Percentiles rank a stretch among this genome's conserved stretches.
Evolutionary conservation across 2,888 invertebrate species (phyloP).

Genomic region (Mycogona germanica): DNA sequence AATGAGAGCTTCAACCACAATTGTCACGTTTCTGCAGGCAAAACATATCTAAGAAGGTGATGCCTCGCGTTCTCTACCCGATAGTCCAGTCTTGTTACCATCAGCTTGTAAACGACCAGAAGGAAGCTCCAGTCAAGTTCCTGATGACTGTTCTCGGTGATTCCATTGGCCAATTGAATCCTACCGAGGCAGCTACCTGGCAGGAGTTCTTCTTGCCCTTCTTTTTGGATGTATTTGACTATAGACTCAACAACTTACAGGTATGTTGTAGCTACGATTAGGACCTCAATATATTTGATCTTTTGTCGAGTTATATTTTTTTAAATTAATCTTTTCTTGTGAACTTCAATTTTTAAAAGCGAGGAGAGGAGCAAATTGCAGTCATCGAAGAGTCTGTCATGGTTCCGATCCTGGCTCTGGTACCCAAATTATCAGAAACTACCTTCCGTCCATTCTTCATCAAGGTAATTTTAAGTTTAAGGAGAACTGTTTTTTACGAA

Average conservation of each 20-base stretch:
- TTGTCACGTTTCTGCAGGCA: conserved; percentile 26
- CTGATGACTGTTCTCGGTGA: conserved; percentile 65
- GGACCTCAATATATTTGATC: not conserved
- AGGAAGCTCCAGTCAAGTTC: conserved; percentile 42
- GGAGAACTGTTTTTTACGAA: too few relatives aligned
- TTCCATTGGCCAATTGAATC: conserved; percentile 49
- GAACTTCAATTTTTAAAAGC: not conserved
- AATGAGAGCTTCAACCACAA: not conserved
- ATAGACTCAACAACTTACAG: conserved; percentile 24
- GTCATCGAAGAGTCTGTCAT: conserved; percentile 60
- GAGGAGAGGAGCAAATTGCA: conserved; percentile 38
- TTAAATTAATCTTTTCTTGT: not conserved
- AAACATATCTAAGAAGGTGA: conserved; percentile 37
- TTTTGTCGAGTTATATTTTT: not conserved
- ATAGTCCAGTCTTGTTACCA: conserved; percentile 52
- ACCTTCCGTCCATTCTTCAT: conserved; percentile 80
- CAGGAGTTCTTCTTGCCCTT: conserved; percentile 57
- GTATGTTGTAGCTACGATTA: not conserved
- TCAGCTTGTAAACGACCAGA: conserved; percentile 43
- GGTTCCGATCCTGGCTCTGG: conserved; percentile 61
- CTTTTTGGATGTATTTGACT: conserved; percentile 47
- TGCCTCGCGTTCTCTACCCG: conserved; percentile 63
- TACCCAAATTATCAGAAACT: conserved; percentile 77
- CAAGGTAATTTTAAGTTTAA: too few relatives aligned
- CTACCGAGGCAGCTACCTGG: conserved; percentile 50